Evolutionary conservation across 2,113 vertebrate species (phyloP), one percentile per base, ranked within the genome.

Genomic region (Pleuronectes platessa): DNA sequence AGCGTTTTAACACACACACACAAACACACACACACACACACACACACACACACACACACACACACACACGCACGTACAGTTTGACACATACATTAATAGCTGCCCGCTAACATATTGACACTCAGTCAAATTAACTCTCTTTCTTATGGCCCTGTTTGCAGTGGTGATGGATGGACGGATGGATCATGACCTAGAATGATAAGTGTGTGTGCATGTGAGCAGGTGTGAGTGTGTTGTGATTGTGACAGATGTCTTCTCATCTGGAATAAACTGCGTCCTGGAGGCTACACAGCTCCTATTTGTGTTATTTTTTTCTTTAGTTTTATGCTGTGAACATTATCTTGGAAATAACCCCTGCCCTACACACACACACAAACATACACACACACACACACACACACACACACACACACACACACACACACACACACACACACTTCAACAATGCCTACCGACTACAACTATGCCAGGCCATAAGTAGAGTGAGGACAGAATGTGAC

Each of bases 1-100:
- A 79, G 82, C 69, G 18, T 7, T 68, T 12, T 67, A 62, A 74
- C 61, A 69, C 70, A 71, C 63, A 71, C 21, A 67, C 61, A 62
- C 59, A 13, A 18, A 31, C 7, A 20, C 14, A 37, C 26, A 61
- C 59, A 61, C 59, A 59, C 26, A 59, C n/a, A n/a, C n/a, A n/a
- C n/a, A n/a, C n/a, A n/a, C n/a, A 74, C 61, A 69, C 70, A 71
- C 63, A 71, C 21, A 67, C 61, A 62, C 59, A 13, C 27, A 31
- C 7, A 20, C 14, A 37, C 26, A 61, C 54, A 61, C 71, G 75
- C n/a, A 24, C 31, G 74, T 2, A 12, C 21, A 42, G 40, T 42
- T 40, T 42, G 40, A 61, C 55, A 61, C 71, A 75, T 24, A 18
- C 31, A 79, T 66, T 69, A 61, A 66, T 23, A 45, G 42, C 26